A percentile compares a stretch with the other conserved stretches of the same genome.
Evolutionary conservation across 2,113 vertebrate genomes (phyloP).

Genomic region (Nycticryphes semicollaris): DNA sequence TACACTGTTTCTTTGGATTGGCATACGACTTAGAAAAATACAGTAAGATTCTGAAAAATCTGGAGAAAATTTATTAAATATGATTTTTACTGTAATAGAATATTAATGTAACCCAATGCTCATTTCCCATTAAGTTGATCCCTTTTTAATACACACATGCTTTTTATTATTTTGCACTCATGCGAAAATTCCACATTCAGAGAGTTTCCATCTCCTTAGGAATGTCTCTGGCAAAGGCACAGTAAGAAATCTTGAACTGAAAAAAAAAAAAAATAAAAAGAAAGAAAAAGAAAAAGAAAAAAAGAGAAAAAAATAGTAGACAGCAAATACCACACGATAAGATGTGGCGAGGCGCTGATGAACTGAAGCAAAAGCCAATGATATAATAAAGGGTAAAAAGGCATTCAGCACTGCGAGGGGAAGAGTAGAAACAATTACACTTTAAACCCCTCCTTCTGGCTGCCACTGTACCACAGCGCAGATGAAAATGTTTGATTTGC

Average conservation of each 20-base stretch:
- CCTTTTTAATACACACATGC: slow-evolving; percentile 84
- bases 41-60: slow-evolving; percentile 68
- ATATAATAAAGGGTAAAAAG: slow-evolving; percentile 51
- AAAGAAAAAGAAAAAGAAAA: neutral
- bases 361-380: slow-evolving; percentile 39
- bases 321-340: slow-evolving; percentile 53
- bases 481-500: slow-evolving; percentile 84
- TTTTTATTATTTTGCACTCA: slow-evolving; percentile 88
- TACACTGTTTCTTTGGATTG: slow-evolving; percentile 75
- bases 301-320: neutral
- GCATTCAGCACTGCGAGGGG: slow-evolving; percentile 47
- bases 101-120: slow-evolving; percentile 84
- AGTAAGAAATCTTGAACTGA: slow-evolving; percentile 68
- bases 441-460: slow-evolving; percentile 65
- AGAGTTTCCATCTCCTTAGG: slow-evolving; percentile 83
- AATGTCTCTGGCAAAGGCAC: slow-evolving; percentile 78
- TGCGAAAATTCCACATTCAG: slow-evolving; percentile 83
- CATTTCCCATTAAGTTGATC: slow-evolving; percentile 84
- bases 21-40: slow-evolving; percentile 80
- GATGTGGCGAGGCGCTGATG: slow-evolving; percentile 26
- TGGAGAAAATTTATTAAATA: slow-evolving; percentile 85
- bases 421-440: slow-evolving; percentile 66
- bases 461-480: slow-evolving; percentile 56
- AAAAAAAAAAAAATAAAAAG: neutral
- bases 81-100: slow-evolving; percentile 87